phyloP scores from a whole-genome alignment of 2,888 invertebrate species.

The Magallana nippona region DNA sequence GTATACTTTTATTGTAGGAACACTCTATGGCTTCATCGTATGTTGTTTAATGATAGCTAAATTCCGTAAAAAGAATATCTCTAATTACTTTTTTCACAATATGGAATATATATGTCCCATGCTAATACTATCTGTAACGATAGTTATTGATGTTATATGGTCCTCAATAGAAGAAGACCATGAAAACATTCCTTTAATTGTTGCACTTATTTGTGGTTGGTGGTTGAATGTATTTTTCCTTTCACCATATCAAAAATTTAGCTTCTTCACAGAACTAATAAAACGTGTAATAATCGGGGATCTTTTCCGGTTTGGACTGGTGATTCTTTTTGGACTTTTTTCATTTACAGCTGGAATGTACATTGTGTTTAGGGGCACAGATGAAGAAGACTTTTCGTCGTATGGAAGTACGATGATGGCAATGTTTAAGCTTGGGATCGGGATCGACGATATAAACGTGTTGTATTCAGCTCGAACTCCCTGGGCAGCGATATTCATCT shows the following conservation, averaged over 20 bases:
- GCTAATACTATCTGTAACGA: constrained; percentile 56
- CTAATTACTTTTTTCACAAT: constrained; percentile 49
- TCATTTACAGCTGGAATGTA: constrained; percentile 68
- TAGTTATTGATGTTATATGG: constrained; percentile 57
- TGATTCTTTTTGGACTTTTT: constrained; percentile 63
- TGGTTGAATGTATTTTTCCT: constrained; percentile 69
- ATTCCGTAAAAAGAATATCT: constrained; percentile 30
- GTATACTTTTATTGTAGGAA: constrained; percentile 52
- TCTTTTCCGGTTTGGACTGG: constrained; percentile 62
- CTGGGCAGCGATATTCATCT: constrained; percentile 64
- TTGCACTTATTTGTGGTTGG: constrained; percentile 68
- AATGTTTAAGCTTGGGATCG: constrained; percentile 70
- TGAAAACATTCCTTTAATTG: constrained; percentile 56
- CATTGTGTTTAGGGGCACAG: constrained; percentile 61
- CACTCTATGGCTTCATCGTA: constrained; percentile 48
- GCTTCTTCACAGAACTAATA: constrained; percentile 71
- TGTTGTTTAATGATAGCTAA: constrained; percentile 43
- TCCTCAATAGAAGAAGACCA: constrained; percentile 52
- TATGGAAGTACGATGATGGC: constrained; percentile 62
- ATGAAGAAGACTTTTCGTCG: constrained; percentile 53
- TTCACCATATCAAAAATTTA: constrained; percentile 63
- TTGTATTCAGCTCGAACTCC: constrained; percentile 63
- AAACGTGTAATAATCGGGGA: constrained; percentile 68
- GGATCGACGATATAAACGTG: constrained; percentile 61
- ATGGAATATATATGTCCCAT: constrained; percentile 59